Evolutionary conservation across 2,797 vertebrate species (phyloP), one percentile per base, ranked within the genome.

Genomic region (Pogoniulus pusillus): DNA sequence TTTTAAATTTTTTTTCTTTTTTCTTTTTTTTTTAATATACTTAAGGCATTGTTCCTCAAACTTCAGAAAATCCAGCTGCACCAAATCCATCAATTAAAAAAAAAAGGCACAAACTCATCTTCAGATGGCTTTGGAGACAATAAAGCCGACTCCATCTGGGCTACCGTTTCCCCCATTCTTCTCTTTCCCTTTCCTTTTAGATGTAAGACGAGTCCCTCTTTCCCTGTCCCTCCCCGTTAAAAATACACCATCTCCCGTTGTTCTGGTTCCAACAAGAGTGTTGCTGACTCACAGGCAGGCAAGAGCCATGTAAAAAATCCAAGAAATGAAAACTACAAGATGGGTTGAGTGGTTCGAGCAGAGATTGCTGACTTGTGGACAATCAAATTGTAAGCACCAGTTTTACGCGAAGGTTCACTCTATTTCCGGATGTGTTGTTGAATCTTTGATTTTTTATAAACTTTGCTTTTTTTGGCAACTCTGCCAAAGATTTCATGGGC

Each of bases 21-120:
- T 32, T 6, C n/a, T 10, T 15, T 23, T 20, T 41, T 32, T 6
- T n/a, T 10, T 10, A 10, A 39, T 91, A 97, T 95, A 97, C 97
- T 98, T 99, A 99, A 99, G 99, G 99, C 99, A 98, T 98, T 97
- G 97, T 97, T 98, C 98, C 98, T 98, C 97, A 97, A 97, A 98
- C 98, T 97, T 98, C 97, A 97, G 97, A 96, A 97, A 97, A 97
- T 96, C 96, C 97, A 96, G 97, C 97, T 97, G 98, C 96, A 97
- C 95, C 88, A 97, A 97, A 97, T 97, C 98, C 98, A 98, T 97
- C 97, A 96, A 97, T 97, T 97, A 98, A 96, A 95, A 97, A 97
- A 97, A 97, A 98, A 99, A 99, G 98, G 98, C 98, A 99, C 98
- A 96, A 98, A 98, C 97, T 97, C 97, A 96, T 98, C 97, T 98